Conservation (phyloP, 2,888 invertebrate species). For the Diplazon laetatorius region DNA sequence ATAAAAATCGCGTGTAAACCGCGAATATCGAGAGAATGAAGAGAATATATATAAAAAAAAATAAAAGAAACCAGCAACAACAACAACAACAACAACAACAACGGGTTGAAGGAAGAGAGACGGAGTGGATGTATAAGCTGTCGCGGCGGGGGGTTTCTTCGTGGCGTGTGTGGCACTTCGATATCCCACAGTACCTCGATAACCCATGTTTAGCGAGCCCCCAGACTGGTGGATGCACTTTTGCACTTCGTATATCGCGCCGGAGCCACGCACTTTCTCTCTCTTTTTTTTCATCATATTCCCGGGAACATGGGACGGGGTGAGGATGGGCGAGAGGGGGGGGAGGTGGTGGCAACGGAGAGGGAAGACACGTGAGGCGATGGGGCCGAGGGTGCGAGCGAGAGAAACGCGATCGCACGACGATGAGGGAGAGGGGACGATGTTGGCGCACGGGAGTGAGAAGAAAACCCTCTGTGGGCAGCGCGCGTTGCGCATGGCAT, state of each 20-base stretch:
- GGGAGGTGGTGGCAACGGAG: too few species aligned
- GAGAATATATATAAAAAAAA: constrained; percentile 20
- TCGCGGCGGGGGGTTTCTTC: constrained; percentile 52
- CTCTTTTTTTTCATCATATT: constrained; percentile 40
- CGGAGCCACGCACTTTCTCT: constrained; percentile 56
- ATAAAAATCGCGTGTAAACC: constrained; percentile 51
- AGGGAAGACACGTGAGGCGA: constrained; percentile 45
- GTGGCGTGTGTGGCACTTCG: constrained; percentile 49
- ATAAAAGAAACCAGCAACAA: too few species aligned
- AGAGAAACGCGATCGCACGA: constrained; percentile 51
- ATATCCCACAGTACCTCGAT: constrained; percentile 44
- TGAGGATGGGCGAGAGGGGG: constrained; percentile 55
- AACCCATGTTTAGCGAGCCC: constrained; percentile 54
- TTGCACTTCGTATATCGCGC: constrained; percentile 45
- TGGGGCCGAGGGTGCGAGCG: constrained; percentile 43
- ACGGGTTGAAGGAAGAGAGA: constrained; percentile 44
- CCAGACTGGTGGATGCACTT: constrained; percentile 26
- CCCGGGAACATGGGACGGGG: constrained; percentile 37
- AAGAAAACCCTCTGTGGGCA: constrained; percentile 21
- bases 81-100: constrained; percentile 36
- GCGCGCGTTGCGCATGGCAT: too few species aligned
- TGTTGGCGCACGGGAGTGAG: constrained; percentile 2
- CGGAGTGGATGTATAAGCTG: constrained; percentile 43
- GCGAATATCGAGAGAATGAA: constrained; percentile 34
- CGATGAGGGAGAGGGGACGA: constrained; percentile 64